Evolutionary conservation across 2,113 vertebrate species (phyloP), one percentile per base, ranked within the genome.

Genomic region (Xiphophorus hellerii): DNA sequence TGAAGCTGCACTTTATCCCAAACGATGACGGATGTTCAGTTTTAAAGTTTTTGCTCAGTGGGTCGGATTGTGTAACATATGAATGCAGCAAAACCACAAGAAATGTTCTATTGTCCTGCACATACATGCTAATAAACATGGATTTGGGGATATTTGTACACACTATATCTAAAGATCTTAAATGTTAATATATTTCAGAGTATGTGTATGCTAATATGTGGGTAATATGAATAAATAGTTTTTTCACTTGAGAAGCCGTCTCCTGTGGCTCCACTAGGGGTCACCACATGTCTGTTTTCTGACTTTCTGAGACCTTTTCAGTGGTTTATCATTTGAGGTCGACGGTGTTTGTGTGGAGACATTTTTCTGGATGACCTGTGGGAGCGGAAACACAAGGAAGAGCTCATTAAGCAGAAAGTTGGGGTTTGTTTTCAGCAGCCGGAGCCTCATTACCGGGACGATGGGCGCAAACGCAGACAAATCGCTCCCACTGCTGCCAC

Each of bases 181-280:
- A 87, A 90, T 93, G 93, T 93, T 92, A 54, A 81, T 89, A 91
- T 92, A 91, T 88, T 91, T 90, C 82, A 89, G 82, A 91, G 77
- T 90, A 86, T 86, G 90, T 93, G 92, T 92, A 87, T 88, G 90
- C 88, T 89, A 69, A 87, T 91, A 90, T 86, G 87, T 91, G 84
- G 73, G 33, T 86, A 84, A 66, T 68, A 79, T 89, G 60, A 93
- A 89, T 91, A 91, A 92, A 92, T 85, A 73, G 15, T 73, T 91
- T 92, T 92, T 90, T 81, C 88, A 88, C 85, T 80, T 5, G 33
- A 64, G 13, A 4, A 25, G 5, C 3, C 12, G 63, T 37, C 22
- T 65, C 10, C 22, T 72, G 8, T 11, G 15, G 35, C 58, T 22
- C 88, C 89, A 89, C 91, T 86, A 92, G 91, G 76, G 85, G 89